A percentile compares a stretch with the other conserved stretches of the same genome.
These are phyloP conservation scores for Sesamia nonagrioides DNA, from an alignment of 1,140 invertebrate genomes.

Conservation along the genomic window DNA sequence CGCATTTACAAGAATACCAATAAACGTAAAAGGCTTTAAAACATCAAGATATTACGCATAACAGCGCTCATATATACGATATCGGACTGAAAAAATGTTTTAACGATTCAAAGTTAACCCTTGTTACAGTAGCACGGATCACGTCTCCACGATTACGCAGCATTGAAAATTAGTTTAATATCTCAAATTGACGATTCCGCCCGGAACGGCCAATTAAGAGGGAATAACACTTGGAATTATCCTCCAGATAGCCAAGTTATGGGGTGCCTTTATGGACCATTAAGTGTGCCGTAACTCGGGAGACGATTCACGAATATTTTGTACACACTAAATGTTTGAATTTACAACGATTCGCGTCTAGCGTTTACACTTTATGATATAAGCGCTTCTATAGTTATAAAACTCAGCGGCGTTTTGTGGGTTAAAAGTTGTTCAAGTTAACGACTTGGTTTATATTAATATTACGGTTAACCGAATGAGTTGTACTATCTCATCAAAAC, in stretches of 20 bases:
- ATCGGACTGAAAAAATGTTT: conserved; percentile 23
- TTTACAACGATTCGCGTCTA: conserved; percentile 51
- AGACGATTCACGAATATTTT: conserved; percentile 71
- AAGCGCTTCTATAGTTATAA: conserved; percentile 43
- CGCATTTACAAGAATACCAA: conserved; percentile 37
- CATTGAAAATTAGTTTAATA: conserved; percentile 87
- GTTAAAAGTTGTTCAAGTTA: conserved; percentile 34
- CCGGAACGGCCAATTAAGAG: conserved; percentile 84
- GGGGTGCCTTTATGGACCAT: conserved; percentile 83
- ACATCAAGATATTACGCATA: conserved; percentile 34
- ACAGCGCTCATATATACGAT: conserved; percentile 17
- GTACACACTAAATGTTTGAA: conserved; percentile 61
- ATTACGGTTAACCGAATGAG: conserved; percentile 17
- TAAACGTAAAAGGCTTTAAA: conserved; percentile 40
- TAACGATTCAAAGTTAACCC: conserved; percentile 49
- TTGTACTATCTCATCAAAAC: conserved; percentile 12
- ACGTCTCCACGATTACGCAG: conserved; percentile 78
- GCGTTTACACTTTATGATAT: conserved; percentile 29
- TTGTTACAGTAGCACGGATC: conserved; percentile 53
- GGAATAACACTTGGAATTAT: conserved; percentile 82
- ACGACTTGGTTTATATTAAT: conserved; percentile 15
- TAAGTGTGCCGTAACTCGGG: conserved; percentile 63
- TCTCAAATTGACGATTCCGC: conserved; percentile 81
- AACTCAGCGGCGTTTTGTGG: conserved; percentile 10
- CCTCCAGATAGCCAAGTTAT: conserved; percentile 81